Percentiles rank a stretch among this genome's conserved stretches.
phyloP scores from a whole-genome alignment of 1,140 invertebrate genomes.

The Eupeodes corollae region DNA sequence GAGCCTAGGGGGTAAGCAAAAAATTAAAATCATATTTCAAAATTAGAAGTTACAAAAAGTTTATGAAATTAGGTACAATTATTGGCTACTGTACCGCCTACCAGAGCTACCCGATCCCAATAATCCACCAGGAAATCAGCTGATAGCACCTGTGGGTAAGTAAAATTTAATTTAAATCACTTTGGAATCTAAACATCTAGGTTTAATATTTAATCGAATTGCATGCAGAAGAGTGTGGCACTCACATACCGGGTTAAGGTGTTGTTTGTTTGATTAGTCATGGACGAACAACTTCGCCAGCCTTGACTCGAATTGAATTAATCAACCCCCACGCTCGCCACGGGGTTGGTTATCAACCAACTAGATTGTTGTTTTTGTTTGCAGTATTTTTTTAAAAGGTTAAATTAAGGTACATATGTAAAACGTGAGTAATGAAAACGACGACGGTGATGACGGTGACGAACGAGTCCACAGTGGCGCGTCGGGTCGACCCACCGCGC shows the following conservation, averaged over 20 bases:
- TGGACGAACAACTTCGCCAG: background rate
- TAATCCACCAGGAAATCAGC: constrained; percentile 67
- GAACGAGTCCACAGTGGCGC: too few relatives aligned
- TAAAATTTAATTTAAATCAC: constrained; percentile 2
- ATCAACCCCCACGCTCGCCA: background rate
- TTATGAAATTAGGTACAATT: constrained; percentile 50
- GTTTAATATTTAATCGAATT: background rate
- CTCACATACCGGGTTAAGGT: background rate
- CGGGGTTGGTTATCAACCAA: background rate
- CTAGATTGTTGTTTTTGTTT: too few relatives aligned
- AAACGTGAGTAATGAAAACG: too few relatives aligned
- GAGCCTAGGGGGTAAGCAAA: constrained; percentile 57
- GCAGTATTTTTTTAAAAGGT: too few relatives aligned
- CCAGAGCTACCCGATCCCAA: constrained; percentile 61
- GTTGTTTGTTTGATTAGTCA: background rate
- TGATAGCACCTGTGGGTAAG: constrained; percentile 73
- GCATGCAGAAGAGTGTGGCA: too few relatives aligned
- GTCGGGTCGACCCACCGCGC: too few relatives aligned
- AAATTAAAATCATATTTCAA: background rate
- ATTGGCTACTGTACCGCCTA: constrained; percentile 74
- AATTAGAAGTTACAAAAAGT: background rate
- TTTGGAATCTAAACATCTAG: background rate
- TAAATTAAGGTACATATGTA: too few relatives aligned
- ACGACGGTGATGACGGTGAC: too few relatives aligned
- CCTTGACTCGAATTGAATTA: background rate